Percentiles rank a stretch among this genome's conserved stretches.
Evolutionary conservation across 2,113 vertebrate species (phyloP).

Genomic region (Sclerurus mexicanus): DNA sequence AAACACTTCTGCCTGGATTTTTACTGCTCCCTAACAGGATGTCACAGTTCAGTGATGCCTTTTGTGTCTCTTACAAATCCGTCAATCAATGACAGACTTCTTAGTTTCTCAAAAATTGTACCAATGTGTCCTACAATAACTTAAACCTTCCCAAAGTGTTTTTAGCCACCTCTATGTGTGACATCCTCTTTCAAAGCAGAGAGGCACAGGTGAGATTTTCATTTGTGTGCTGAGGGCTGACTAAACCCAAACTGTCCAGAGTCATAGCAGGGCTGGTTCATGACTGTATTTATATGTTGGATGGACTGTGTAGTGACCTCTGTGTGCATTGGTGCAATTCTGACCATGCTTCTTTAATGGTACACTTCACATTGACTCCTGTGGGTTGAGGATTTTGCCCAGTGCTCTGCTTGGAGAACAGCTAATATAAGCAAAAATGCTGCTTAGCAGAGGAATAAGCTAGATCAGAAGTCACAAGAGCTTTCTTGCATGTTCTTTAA

Average conservation of each 20-base stretch:
- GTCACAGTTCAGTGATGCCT: neutral
- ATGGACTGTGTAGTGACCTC: neutral
- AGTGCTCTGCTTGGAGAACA: neutral
- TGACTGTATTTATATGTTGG: neutral
- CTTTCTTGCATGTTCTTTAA: neutral
- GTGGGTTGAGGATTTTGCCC: neutral
- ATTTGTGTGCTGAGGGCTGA: neutral
- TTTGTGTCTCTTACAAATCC: neutral
- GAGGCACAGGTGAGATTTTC: neutral
- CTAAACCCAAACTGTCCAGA: neutral
- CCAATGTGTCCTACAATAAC: rapidly evolving
- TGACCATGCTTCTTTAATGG: neutral
- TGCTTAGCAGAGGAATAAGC: neutral
- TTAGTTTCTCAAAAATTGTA: neutral
- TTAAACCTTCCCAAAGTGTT: neutral
- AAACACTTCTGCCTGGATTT: neutral
- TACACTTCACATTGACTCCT: rapidly evolving
- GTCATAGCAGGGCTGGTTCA: neutral
- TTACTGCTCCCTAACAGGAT: neutral
- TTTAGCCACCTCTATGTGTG: neutral
- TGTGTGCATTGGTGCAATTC: neutral
- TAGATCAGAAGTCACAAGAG: neutral
- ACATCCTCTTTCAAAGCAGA: neutral
- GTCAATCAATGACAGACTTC: neutral
- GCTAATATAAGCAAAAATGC: neutral